These are phyloP conservation scores for Amblyornis subalaris DNA, from an alignment of 2,113 vertebrate genomes.

Conservation along the genomic window DNA sequence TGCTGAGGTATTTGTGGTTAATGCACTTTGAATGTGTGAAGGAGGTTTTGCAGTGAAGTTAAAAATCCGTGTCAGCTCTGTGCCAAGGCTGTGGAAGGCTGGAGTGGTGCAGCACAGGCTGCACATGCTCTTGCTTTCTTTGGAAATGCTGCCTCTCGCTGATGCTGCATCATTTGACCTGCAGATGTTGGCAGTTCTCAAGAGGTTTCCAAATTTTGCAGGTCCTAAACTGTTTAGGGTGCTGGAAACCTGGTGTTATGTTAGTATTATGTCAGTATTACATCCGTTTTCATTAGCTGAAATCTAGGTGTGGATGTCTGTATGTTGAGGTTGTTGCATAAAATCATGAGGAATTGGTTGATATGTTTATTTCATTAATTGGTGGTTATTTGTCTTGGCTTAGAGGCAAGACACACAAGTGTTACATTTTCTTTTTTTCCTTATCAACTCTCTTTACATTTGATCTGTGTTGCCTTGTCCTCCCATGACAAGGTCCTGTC, in stretches of 20 bases:
- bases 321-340: background rate
- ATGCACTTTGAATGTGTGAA: background rate
- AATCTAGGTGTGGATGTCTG: background rate
- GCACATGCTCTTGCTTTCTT: background rate
- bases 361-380: background rate
- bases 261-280: background rate
- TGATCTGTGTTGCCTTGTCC: background rate
- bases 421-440: background rate
- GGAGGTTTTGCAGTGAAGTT: background rate
- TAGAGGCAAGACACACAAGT: background rate
- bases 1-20: background rate
- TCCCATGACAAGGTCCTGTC: background rate
- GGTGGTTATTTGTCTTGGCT: background rate
- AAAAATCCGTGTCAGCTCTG: background rate
- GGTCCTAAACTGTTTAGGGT: background rate
- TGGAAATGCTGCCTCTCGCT: accelerated
- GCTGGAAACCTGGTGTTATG: accelerated
- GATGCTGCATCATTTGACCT: background rate
- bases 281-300: background rate
- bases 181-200: background rate
- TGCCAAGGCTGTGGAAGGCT: background rate
- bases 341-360: background rate
- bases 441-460: background rate
- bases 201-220: background rate
- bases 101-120: background rate